A percentile compares a stretch with the other conserved stretches of the same genome.
These are phyloP conservation scores for Malaclemys terrapin DNA, from an alignment of 2,113 vertebrate species.

Conservation along the genomic window DNA sequence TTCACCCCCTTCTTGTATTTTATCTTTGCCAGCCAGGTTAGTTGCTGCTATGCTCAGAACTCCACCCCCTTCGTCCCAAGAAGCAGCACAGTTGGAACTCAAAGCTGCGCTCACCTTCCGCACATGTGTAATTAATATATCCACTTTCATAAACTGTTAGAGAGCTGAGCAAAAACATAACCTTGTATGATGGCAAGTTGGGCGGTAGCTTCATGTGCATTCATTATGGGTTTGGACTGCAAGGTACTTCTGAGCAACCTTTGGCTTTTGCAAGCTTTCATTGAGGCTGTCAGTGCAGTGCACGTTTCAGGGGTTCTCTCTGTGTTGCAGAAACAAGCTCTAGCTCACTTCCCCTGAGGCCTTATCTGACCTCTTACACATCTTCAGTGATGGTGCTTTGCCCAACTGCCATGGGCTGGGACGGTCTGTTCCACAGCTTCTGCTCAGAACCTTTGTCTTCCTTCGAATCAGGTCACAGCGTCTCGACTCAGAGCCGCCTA, in stretches of 20 bases:
- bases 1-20: neutral
- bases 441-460: neutral
- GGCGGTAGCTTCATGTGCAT: accelerated
- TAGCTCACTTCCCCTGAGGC: neutral
- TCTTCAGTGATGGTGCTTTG: neutral
- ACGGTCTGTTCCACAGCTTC: too few species aligned
- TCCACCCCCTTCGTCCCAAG: neutral
- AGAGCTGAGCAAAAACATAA: neutral
- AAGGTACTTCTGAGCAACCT: neutral
- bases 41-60: neutral
- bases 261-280: too few species aligned
- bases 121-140: neutral
- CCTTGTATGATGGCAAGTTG: accelerated
- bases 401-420: neutral
- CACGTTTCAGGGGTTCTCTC: too few species aligned
- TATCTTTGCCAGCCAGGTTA: neutral
- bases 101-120: neutral
- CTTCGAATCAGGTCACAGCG: neutral
- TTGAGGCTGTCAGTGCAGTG: too few species aligned
- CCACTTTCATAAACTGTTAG: neutral
- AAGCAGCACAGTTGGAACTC: neutral
- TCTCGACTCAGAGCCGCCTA: accelerated
- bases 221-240: neutral
- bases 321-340: neutral
- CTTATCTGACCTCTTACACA: neutral